These are phyloP conservation scores for Sander lucioperca DNA, from an alignment of 2,113 vertebrate genomes.

Conservation along the genomic window DNA sequence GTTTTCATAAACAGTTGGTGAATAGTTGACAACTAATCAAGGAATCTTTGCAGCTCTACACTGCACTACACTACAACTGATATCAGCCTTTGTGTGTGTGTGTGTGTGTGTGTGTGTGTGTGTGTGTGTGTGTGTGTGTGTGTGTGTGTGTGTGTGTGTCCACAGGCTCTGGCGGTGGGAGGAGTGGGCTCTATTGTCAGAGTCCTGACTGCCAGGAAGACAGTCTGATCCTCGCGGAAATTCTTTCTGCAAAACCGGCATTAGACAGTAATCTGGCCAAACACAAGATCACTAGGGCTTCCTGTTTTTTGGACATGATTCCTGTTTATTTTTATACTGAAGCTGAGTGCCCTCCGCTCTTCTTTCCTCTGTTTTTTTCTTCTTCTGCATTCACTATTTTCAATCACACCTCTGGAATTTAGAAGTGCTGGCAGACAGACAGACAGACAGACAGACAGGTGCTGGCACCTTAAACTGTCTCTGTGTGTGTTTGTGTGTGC, in stretches of 20 bases:
- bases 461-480: conserved; percentile 59
- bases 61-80: too few relatives aligned
- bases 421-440: conserved; percentile 5
- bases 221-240: conserved; percentile 80
- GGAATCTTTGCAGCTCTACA: too few relatives aligned
- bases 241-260: background rate
- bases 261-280: background rate
- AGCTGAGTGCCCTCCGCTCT: conserved; percentile 21
- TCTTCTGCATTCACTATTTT: conserved; percentile 8
- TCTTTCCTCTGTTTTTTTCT: background rate
- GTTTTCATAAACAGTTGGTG: too few relatives aligned
- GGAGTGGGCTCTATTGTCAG: conserved; percentile 95
- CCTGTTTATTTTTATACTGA: conserved; percentile 16
- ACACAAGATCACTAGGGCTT: background rate
- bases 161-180: conserved; percentile 92
- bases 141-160: conserved; percentile 11
- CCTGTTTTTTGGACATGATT: conserved; percentile 11
- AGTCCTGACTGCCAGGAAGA: conserved; percentile 96
- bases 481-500: too few relatives aligned
- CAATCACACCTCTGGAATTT: conserved; percentile 1
- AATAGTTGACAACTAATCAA: too few relatives aligned
- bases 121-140: too few relatives aligned
- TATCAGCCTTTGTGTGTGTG: too few relatives aligned
- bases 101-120: background rate
- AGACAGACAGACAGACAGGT: conserved; percentile 20